These are phyloP conservation scores for Cygnus olor DNA, from an alignment of 2,797 vertebrate species.

Conservation along the genomic window DNA sequence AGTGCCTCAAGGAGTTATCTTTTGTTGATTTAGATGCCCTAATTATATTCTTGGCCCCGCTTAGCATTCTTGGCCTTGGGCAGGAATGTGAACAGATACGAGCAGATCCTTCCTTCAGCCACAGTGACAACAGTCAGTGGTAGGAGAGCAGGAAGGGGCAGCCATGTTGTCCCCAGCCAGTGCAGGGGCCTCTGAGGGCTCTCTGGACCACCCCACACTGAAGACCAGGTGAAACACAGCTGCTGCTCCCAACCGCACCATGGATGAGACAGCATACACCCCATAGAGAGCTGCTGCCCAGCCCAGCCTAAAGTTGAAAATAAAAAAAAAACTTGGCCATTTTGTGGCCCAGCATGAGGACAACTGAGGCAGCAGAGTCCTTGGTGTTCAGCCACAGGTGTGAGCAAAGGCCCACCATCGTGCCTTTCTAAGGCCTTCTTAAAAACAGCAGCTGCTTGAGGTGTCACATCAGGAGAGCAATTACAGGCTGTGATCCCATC, in stretches of 20 bases:
- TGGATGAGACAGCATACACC: background rate
- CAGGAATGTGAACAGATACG: rapidly evolving
- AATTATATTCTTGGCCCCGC: rapidly evolving
- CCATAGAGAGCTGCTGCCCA: background rate
- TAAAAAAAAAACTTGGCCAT: rapidly evolving
- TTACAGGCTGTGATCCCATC: background rate
- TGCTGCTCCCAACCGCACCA: background rate
- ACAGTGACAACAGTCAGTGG: rapidly evolving
- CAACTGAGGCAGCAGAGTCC: background rate
- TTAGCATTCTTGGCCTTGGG: rapidly evolving
- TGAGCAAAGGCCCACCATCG: background rate
- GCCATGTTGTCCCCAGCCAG: rapidly evolving
- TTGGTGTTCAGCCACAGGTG: rapidly evolving
- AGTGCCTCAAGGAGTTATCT: rapidly evolving
- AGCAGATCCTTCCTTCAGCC: background rate
- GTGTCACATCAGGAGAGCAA: background rate
- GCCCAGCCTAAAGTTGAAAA: background rate
- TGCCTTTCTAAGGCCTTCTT: background rate
- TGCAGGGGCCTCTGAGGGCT: background rate
- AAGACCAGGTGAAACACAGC: background rate
- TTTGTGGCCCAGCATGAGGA: background rate
- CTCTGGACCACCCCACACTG: rapidly evolving
- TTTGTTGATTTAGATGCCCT: background rate
- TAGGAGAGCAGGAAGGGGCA: background rate
- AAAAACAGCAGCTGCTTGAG: background rate